Evolutionary conservation across 2,113 vertebrate species (phyloP).

Genomic region (Hyla sarda): DNA sequence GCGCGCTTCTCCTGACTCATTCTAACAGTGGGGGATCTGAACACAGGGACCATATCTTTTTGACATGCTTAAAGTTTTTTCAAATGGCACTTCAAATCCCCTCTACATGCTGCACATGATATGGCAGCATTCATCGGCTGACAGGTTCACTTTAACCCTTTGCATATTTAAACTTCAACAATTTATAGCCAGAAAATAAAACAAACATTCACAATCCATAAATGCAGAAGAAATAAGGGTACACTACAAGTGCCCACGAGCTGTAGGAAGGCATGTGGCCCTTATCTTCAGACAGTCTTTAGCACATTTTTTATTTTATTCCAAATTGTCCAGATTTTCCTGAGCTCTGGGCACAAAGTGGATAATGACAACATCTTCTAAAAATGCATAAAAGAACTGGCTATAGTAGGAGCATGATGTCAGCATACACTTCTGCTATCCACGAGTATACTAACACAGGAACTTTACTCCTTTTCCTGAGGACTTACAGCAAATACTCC

Average conservation of each 20-base stretch:
- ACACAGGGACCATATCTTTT: no score
- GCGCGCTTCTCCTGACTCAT: no score
- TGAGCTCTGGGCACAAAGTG: conserved; percentile 56
- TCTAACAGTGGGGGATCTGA: no score
- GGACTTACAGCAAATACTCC: conserved; percentile 58
- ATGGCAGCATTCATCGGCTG: no score
- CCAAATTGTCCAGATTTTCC: conserved; percentile 62
- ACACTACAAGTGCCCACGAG: not conserved
- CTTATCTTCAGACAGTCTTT: conserved; percentile 53
- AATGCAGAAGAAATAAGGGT: not conserved
- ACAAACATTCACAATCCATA: no score
- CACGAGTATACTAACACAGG: not conserved
- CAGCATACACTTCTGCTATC: conserved; percentile 55
- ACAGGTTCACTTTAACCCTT: no score
- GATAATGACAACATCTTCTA: conserved; percentile 61
- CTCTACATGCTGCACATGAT: no score
- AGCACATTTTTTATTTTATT: conserved; percentile 38
- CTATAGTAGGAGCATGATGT: conserved; percentile 58
- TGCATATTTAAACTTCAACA: no score
- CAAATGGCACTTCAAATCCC: no score
- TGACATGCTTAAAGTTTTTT: no score
- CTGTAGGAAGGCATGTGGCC: not conserved
- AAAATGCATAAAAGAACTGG: conserved; percentile 64
- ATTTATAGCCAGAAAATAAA: no score
- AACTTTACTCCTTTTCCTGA: conserved; percentile 59